Percentiles rank a stretch among this genome's conserved stretches.
These are phyloP conservation scores for Eupithecia insigniata DNA, from an alignment of 2,888 invertebrate genomes.

Conservation along the genomic window DNA sequence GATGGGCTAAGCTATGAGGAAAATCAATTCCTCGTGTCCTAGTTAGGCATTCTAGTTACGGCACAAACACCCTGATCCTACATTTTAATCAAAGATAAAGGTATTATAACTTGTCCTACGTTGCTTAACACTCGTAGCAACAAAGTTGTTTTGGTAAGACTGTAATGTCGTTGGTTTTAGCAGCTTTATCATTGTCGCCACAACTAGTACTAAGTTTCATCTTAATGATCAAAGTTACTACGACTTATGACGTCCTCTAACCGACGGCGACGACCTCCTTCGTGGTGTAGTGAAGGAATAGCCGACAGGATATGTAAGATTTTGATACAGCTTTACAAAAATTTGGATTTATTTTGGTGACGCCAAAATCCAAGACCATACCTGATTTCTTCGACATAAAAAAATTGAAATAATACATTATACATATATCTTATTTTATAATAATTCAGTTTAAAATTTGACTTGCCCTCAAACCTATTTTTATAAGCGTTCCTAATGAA, in stretches of 20 bases:
- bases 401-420: too few species aligned
- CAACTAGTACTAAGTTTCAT: slow-evolving; percentile 20
- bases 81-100: neutral
- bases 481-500: too few species aligned
- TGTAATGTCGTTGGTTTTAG: slow-evolving; percentile 18
- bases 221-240: slow-evolving; percentile 26
- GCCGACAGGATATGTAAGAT: neutral
- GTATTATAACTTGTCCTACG: neutral
- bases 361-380: too few species aligned
- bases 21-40: too few species aligned
- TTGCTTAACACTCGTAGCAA: slow-evolving; percentile 9
- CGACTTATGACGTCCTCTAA: neutral
- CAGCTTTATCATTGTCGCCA: slow-evolving; percentile 28
- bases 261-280: slow-evolving; percentile 6
- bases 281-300: neutral
- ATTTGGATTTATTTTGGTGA: too few species aligned
- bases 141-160: slow-evolving; percentile 17
- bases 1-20: too few species aligned
- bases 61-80: too few species aligned
- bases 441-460: too few species aligned
- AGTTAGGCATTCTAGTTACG: too few species aligned
- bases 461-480: too few species aligned
- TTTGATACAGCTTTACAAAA: neutral
- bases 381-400: too few species aligned
- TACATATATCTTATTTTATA: too few species aligned